Evolutionary conservation across 2,888 invertebrate species (phyloP), one percentile per base, ranked within the genome.

Genomic region (Cantharis lateralis): DNA sequence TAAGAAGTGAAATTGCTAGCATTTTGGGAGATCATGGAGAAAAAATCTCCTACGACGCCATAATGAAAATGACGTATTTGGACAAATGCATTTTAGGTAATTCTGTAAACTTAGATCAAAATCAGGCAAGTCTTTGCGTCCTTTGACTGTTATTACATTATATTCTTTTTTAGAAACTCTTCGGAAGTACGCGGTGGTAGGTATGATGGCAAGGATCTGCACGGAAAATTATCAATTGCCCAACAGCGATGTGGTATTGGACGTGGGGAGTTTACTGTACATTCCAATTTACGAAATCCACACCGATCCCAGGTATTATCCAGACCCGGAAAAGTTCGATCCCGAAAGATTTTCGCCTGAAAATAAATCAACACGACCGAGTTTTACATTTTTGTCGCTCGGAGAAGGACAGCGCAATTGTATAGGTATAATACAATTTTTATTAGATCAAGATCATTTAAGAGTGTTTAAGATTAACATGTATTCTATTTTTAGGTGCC

Each of bases 241-340:
- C 10, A 84, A 80, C 10, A 82, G 83, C n/a, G 76, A 82, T 68
- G 26, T 82, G 9, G 78, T 71, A 1, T 62, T 86, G 20, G 81
- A 84, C 74, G 82, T 82, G 70, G 81, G 80, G 3, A 81, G 79
- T 1, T 75, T 79, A 5, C 80, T 84, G 3, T 61, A 82, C 66
- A 80, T 86, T 28, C 78, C 83, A 1, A 82, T 82, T 71, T 78
- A 83, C 68, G 85, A 83, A 10, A 78, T 85, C 16, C 84, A 85
- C 10, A 79, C 81, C 64, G 84, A 85, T 78, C 82, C 83, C 4
- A 83, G 84, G 70, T 82, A 83, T 75, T 84, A 83, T 74, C 91
- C 91, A 0, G 89, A 93, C 10, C 93, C 93, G 0, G 89, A 91
- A 1, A 88, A 88, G 28, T 93, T 93, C 78, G 89, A 90, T 70